These are phyloP conservation scores for Archivesica marissinica DNA, from an alignment of 1,140 invertebrate species.

Conservation along the genomic window DNA sequence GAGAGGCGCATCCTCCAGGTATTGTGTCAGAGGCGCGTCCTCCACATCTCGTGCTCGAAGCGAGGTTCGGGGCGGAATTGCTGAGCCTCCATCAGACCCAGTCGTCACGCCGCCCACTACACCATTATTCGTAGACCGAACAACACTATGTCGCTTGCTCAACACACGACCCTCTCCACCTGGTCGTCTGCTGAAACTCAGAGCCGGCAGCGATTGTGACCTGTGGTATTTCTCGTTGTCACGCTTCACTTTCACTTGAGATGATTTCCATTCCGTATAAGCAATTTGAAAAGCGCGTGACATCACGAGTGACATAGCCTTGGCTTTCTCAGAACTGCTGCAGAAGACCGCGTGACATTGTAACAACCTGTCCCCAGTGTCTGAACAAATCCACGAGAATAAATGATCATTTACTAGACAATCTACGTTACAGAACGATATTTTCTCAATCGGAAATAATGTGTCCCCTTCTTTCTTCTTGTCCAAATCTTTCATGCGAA, in stretches of 20 bases:
- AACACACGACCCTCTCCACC: neutral
- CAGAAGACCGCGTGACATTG: constrained; percentile 77
- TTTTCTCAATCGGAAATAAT: constrained; percentile 70
- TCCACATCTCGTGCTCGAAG: no score
- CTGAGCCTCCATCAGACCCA: no score
- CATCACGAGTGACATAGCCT: constrained; percentile 76
- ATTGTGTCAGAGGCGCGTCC: no score
- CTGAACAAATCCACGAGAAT: constrained; percentile 79
- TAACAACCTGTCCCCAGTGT: constrained; percentile 49
- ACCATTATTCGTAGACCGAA: neutral
- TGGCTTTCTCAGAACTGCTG: constrained; percentile 72
- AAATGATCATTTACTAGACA: constrained; percentile 71
- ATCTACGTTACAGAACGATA: constrained; percentile 72
- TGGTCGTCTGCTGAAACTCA: neutral
- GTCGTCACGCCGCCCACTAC: no score
- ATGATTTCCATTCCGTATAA: constrained; percentile 75
- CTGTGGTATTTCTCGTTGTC: constrained; percentile 20
- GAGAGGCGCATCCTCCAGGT: no score
- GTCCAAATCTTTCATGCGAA: constrained; percentile 63
- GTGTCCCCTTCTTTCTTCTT: constrained; percentile 58
- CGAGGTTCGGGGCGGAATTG: no score
- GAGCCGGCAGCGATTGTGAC: constrained; percentile 14
- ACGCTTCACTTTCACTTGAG: constrained; percentile 32
- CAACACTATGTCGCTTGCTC: neutral
- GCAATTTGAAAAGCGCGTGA: constrained; percentile 77